Base-by-base conservation (phyloP, 2,797 vertebrate genomes). In the Acropternis orthonyx region DNA sequence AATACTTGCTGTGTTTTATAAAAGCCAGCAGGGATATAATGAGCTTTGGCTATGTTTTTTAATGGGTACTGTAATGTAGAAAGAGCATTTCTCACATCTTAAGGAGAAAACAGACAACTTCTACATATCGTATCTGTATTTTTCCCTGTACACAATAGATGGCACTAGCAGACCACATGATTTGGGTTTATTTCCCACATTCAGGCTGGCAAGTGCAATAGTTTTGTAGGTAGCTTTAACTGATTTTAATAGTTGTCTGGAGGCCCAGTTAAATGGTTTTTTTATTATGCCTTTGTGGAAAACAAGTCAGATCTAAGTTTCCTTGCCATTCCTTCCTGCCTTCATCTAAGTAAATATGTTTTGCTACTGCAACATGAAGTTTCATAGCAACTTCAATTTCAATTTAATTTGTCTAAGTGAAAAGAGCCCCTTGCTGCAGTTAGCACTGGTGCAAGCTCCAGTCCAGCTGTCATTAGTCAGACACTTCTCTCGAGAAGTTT, bases 111-210 rank as follows among this genome's bases (percentile, higher is more conserved):
- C 0, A 59, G 32, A 12, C 58, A 59, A 49, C 14, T 48, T 61
- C 28, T 10, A 9, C 10, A 5, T 46, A 32, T 17, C 3, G 4
- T 46, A 9, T 41, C 52, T 90, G 92, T 81, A 91, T 93, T 76
- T 73, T 91, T 79, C 83, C 78, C 73, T 18, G 2, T 41, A 76
- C 65, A 65, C 97, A 36, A 88, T 71, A 98, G 98, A 94, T 97
- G 97, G 97, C 96, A 68, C 92, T 83, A 93, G 84, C 4, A 95
- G 95, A 97, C 93, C 59, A 76, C 56, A 61, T 10, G 66, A 88
- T 76, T 18, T n/a, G 43, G 52, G 15, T 59, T 83, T 56, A 27
- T 68, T 89, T 71, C 24, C 66, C 43, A 34, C 1, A 0, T 68
- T 78, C 78, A 55, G 66, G 49, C 80, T 58, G 49, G 41, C 22